phyloP scores from a whole-genome alignment of 1,140 invertebrate genomes.

The Lasioglossum baleicum region DNA sequence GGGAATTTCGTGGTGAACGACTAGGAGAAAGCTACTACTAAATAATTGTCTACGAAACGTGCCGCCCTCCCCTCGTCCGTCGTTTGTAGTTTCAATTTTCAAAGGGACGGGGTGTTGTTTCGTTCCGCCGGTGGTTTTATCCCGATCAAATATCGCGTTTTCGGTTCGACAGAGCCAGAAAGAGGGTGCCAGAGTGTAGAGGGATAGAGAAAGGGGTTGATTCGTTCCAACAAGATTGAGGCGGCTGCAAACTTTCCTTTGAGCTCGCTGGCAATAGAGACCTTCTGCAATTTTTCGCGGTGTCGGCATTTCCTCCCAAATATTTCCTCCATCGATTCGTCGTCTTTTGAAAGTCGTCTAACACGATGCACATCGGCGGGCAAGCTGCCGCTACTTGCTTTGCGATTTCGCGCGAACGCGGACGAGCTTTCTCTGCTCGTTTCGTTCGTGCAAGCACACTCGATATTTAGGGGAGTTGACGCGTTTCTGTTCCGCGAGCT shows the following conservation, averaged over 20 bases:
- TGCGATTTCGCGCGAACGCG: neutral
- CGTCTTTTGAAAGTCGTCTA: constrained; percentile 19
- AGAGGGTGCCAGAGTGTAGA: neutral
- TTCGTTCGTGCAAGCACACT: neutral
- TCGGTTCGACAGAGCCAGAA: neutral
- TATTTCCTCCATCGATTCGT: constrained; percentile 28
- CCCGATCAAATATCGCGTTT: constrained; percentile 23
- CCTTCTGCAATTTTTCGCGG: constrained; percentile 26
- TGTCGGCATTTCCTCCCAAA: constrained; percentile 19
- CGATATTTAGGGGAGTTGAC: no score
- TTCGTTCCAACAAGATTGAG: constrained; percentile 13
- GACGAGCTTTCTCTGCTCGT: neutral
- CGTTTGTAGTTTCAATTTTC: constrained; percentile 8
- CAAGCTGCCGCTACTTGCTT: constrained; percentile 1
- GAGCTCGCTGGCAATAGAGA: constrained; percentile 27
- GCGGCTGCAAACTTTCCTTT: constrained; percentile 18
- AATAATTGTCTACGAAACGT: neutral
- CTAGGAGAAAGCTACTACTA: neutral
- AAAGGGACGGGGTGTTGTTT: neutral
- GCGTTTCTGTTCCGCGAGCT: no score
- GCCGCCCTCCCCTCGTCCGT: no score
- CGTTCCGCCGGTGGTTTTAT: neutral
- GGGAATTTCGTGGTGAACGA: neutral
- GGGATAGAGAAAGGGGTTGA: neutral
- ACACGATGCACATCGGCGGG: neutral